Conservation (phyloP, 2,113 vertebrate species). For the Boulengeromyrus knoepffleri region DNA sequence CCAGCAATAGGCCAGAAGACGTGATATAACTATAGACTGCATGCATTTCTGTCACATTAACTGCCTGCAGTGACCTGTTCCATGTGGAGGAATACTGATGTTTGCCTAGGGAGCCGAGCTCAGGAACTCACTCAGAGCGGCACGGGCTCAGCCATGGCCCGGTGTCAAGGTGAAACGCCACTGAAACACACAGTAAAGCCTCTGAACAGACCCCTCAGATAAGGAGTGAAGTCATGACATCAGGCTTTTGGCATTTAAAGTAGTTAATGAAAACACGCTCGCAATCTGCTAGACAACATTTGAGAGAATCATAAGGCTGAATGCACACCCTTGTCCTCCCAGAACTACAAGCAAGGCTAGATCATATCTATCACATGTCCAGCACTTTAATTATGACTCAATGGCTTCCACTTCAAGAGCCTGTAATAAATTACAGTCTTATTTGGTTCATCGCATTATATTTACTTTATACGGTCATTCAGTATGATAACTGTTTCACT, state of each 20-base stretch:
- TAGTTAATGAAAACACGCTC: neutral
- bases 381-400: neutral
- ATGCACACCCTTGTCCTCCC: neutral
- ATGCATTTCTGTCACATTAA: neutral
- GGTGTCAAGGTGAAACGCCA: neutral
- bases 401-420: neutral
- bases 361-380: neutral
- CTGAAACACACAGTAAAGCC: neutral
- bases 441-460: neutral
- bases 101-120: no score
- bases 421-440: neutral
- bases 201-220: neutral
- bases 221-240: neutral
- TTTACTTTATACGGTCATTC: neutral
- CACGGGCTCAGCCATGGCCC: neutral
- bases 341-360: neutral
- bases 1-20: neutral
- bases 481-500: neutral
- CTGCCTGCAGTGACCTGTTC: neutral
- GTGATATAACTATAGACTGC: neutral
- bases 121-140: neutral
- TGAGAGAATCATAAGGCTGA: neutral
- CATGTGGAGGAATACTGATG: neutral
- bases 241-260: neutral
- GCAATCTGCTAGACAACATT: neutral